phyloP scores from a whole-genome alignment of 30 jellyfish, hydroid and myxozoan species.

The Mastigias papua region DNA sequence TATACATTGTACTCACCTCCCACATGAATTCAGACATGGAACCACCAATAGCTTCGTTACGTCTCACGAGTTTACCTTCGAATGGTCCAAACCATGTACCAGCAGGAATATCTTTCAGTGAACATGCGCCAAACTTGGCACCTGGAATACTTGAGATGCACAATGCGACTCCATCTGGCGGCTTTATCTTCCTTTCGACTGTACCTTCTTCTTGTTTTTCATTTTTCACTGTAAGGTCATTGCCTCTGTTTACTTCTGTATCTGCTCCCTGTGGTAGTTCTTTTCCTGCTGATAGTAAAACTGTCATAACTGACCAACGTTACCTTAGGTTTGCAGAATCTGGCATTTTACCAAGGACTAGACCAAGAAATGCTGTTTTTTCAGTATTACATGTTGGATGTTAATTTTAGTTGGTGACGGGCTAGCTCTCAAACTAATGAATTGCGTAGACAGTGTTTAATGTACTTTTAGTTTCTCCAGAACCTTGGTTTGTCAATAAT shows the following conservation, averaged over 20 bases:
- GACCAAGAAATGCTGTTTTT: no score
- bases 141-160: constrained; percentile 96
- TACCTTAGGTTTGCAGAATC: no score
- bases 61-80: constrained; percentile 91
- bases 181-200: constrained; percentile 52
- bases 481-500: no score
- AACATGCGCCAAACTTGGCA: constrained; percentile 85
- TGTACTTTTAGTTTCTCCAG: no score
- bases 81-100: constrained; percentile 99
- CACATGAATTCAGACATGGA: constrained; percentile 86
- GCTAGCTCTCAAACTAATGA: no score
- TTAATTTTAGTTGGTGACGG: no score
- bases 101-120: constrained; percentile 73
- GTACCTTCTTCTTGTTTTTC: constrained; percentile 9
- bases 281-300: neutral
- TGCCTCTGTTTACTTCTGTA: neutral
- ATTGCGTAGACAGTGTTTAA: no score
- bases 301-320: no score
- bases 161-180: constrained; percentile 90
- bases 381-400: no score
- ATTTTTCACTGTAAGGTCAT: neutral
- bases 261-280: neutral
- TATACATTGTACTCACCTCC: constrained; percentile 80
- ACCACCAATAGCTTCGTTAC: constrained; percentile 52
- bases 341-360: no score